phyloP scores from a whole-genome alignment of 2,797 vertebrate species.

The Sebastes baramenuke region DNA sequence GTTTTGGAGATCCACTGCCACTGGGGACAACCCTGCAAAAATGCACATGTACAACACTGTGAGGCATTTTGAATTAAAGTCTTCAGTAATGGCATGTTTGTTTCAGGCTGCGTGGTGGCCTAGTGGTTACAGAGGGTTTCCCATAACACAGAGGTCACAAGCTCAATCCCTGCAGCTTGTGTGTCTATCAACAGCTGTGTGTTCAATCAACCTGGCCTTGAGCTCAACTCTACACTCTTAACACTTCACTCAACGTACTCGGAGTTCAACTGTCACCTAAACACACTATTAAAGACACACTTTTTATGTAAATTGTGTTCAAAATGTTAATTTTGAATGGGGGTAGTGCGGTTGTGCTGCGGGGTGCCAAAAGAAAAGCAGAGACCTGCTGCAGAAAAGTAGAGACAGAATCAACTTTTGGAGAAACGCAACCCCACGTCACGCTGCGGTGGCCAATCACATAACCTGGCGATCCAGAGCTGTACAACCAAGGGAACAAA shows the following conservation, averaged over 20 bases:
- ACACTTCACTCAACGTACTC: neutral
- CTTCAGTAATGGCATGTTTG: constrained; percentile 6
- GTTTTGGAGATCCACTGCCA: neutral
- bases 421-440: too few species aligned
- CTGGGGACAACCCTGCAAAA: neutral
- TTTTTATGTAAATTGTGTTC: neutral
- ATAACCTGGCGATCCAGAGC: too few species aligned
- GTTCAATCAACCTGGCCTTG: constrained; percentile 26
- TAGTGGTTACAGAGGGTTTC: constrained; percentile 17
- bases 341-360: too few species aligned
- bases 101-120: neutral
- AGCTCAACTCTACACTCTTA: neutral
- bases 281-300: neutral
- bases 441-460: too few species aligned
- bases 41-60: neutral
- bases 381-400: too few species aligned
- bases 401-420: too few species aligned
- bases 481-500: too few species aligned
- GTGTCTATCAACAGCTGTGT: constrained; percentile 30
- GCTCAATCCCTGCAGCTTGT: constrained; percentile 30
- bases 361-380: fast-evolving
- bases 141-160: constrained; percentile 19
- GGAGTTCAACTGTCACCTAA: neutral
- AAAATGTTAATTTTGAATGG: too few species aligned
- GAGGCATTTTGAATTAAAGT: neutral